phyloP scores from a whole-genome alignment of 1,140 invertebrate genomes.

The Microplitis demolitor region DNA sequence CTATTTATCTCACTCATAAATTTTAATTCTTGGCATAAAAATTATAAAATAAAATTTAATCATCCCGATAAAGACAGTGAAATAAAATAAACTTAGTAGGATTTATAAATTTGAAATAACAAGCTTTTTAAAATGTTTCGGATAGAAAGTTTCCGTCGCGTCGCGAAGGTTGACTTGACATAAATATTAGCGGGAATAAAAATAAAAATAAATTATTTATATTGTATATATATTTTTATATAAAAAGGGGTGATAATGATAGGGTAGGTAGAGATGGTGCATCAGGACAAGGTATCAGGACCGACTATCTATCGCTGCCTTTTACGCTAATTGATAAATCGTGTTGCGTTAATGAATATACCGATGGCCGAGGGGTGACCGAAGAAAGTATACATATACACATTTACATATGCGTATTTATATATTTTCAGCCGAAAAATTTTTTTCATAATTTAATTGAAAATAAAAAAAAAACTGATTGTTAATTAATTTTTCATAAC shows the following conservation, averaged over 20 bases:
- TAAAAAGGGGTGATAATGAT: not conserved
- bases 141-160: no score
- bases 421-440: not conserved
- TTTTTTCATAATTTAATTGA: not conserved
- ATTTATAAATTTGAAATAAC: no score
- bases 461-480: not conserved
- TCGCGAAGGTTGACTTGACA: not conserved
- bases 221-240: not conserved
- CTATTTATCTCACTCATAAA: no score
- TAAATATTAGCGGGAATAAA: not conserved
- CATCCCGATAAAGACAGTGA: no score
- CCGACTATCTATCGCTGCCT: slow-evolving; percentile 61
- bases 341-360: slow-evolving; percentile 62
- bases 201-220: not conserved
- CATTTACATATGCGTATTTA: no score
- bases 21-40: no score
- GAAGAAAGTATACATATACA: not conserved
- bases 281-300: slow-evolving; percentile 52
- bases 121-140: no score
- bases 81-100: no score
- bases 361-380: slow-evolving; percentile 27
- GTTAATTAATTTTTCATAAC: not conserved
- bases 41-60: no score
- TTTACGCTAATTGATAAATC: slow-evolving; percentile 64
- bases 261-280: not conserved